Evolutionary conservation across 2,797 vertebrate genomes (phyloP).

Genomic region (Nannoperca australis): DNA sequence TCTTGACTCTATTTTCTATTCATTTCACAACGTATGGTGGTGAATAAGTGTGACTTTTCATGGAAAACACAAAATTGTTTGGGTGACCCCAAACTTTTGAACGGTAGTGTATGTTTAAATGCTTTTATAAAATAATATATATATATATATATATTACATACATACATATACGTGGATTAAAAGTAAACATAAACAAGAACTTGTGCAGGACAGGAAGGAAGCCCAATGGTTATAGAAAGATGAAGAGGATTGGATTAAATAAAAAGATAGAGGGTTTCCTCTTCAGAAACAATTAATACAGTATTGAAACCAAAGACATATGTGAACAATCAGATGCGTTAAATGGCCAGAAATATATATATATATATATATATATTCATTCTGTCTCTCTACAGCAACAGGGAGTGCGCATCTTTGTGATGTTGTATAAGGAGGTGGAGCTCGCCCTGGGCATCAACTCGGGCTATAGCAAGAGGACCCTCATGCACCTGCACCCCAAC

Average conservation of each 20-base stretch:
- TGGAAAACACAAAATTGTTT: too few relatives aligned
- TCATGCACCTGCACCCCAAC: conserved; percentile 92
- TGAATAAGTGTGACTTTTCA: too few relatives aligned
- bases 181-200: too few relatives aligned
- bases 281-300: conserved; percentile 5
- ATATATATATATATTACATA: too few relatives aligned
- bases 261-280: not conserved
- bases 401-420: conserved; percentile 95
- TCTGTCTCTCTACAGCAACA: conserved; percentile 88
- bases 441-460: conserved; percentile 98
- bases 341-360: not conserved
- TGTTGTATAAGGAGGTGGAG: conserved; percentile 98
- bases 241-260: not conserved
- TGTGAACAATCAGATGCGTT: not conserved
- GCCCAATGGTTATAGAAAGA: not conserved
- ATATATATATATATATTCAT: not conserved
- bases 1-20: too few relatives aligned
- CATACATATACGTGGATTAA: not conserved
- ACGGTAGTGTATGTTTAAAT: too few relatives aligned
- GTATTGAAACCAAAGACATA: not conserved
- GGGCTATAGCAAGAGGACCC: conserved; percentile 95
- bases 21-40: too few relatives aligned
- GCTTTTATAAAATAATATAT: too few relatives aligned
- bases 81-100: too few relatives aligned
- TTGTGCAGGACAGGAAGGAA: not conserved